Evolutionary conservation across 2,888 invertebrate genomes (phyloP).

Genomic region (Nephrotoma appendiculata): DNA sequence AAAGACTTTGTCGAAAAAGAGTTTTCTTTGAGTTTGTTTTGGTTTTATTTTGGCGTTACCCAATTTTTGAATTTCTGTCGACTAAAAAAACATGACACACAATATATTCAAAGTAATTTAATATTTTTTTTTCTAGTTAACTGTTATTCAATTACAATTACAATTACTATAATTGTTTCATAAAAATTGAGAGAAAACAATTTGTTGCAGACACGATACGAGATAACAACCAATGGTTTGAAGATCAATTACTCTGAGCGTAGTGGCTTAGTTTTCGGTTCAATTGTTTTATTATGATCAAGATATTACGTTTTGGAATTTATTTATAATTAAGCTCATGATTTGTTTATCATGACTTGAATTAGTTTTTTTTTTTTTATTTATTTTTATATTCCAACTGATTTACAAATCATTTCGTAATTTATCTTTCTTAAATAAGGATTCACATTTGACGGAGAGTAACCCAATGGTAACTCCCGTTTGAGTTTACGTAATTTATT

Average conservation of each 20-base stretch:
- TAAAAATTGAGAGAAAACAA: neutral
- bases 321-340: too few relatives aligned
- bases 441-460: too few relatives aligned
- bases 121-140: neutral
- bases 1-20: too few relatives aligned
- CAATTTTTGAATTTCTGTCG: neutral
- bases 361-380: too few relatives aligned
- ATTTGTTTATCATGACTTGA: too few relatives aligned
- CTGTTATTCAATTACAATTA: neutral
- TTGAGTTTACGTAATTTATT: too few relatives aligned
- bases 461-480: too few relatives aligned
- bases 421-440: too few relatives aligned
- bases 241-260: neutral
- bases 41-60: neutral
- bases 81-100: neutral
- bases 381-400: too few relatives aligned
- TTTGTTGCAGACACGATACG: neutral
- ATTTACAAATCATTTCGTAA: too few relatives aligned
- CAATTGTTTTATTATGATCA: neutral
- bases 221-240: neutral
- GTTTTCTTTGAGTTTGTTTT: neutral
- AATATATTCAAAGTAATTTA: neutral
- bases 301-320: neutral
- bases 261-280: neutral
- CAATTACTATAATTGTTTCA: neutral